phyloP scores from a whole-genome alignment of 2,888 invertebrate genomes.

The Eupeodes latifasciatus region DNA sequence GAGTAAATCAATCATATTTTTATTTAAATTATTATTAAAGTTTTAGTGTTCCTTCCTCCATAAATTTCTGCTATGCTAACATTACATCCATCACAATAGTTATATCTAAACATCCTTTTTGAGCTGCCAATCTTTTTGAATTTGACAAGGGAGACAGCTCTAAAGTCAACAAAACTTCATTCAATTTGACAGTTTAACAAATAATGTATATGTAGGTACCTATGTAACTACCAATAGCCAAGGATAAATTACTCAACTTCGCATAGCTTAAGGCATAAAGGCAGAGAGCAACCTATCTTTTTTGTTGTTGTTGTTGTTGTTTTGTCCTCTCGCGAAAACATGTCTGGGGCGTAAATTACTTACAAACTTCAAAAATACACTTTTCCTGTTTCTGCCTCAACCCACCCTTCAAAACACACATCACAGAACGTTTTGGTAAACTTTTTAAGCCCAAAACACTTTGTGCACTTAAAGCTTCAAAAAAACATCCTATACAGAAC shows the following conservation, averaged over 20 bases:
- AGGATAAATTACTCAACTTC: slow-evolving; percentile 1
- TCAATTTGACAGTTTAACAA: slow-evolving; percentile 38
- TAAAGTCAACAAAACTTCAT: slow-evolving; percentile 38
- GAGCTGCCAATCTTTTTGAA: slow-evolving; percentile 15
- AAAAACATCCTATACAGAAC: background rate
- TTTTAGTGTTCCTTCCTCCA: background rate
- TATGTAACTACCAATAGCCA: background rate
- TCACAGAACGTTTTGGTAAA: background rate
- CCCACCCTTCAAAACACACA: background rate
- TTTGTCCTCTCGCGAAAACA: background rate
- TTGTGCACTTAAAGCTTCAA: slow-evolving; percentile 15
- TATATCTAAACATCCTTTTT: background rate
- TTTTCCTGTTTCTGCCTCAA: background rate
- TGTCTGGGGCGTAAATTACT: slow-evolving; percentile 21
- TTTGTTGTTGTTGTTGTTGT: background rate
- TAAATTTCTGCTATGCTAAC: too few species aligned
- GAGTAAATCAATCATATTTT: background rate
- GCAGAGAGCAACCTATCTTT: background rate
- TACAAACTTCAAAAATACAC: slow-evolving; percentile 10
- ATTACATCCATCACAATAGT: background rate
- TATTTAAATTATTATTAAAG: background rate
- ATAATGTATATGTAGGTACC: background rate
- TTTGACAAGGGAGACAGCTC: slow-evolving; percentile 7
- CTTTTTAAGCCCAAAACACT: slow-evolving; percentile 33
- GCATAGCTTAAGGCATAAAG: background rate